Percentiles rank a stretch among this genome's conserved stretches.
Evolutionary conservation across 2,113 vertebrate species (phyloP).

Genomic region (Proteles cristata): DNA sequence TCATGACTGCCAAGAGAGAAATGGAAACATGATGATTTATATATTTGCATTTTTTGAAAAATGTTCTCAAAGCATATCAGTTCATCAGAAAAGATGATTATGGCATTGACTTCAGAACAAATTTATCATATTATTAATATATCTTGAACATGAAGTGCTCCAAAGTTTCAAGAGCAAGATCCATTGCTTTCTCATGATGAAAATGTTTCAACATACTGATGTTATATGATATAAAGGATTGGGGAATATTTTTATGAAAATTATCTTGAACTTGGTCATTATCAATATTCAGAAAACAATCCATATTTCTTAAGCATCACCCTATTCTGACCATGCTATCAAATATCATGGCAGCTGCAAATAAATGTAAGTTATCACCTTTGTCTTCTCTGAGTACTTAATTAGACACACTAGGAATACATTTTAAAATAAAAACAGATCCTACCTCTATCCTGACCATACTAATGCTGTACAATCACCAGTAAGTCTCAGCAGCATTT

Average conservation of each 20-base stretch:
- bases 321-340: background rate
- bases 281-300: conserved; percentile 40
- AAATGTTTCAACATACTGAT: conserved; percentile 10
- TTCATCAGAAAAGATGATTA: background rate
- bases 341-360: background rate
- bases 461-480: background rate
- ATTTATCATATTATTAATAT: background rate
- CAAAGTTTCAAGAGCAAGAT: background rate
- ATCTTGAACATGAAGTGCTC: background rate
- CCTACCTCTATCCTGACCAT: background rate
- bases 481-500: background rate
- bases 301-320: background rate
- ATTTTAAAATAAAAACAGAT: conserved; percentile 11
- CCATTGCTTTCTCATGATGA: background rate
- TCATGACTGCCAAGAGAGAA: background rate
- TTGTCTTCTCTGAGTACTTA: background rate
- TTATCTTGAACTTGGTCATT: background rate
- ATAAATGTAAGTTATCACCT: background rate
- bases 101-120: background rate
- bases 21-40: background rate
- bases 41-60: background rate
- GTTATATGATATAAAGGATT: background rate
- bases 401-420: background rate
- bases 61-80: background rate
- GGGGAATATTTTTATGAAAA: background rate